Conservation (phyloP, 2,113 vertebrate genomes). For the Psittacus erithacus region DNA sequence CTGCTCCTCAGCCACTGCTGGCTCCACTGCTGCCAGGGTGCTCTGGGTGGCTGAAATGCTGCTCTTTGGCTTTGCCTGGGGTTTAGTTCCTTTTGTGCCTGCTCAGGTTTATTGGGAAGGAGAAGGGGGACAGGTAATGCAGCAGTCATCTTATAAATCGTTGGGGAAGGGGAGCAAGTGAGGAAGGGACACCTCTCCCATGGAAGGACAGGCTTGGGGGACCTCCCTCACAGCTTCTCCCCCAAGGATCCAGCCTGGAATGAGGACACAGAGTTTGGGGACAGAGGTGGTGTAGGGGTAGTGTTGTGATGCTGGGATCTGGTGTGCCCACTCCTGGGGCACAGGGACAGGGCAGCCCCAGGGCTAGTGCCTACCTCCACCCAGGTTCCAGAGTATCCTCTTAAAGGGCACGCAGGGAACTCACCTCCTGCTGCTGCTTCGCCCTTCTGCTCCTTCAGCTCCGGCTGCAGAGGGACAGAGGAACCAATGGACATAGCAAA, state of each 20-base stretch:
- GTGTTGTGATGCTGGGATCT: accelerated
- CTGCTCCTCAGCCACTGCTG: accelerated
- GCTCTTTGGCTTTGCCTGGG: not conserved
- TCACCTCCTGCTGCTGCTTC: not conserved
- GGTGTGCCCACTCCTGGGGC: accelerated
- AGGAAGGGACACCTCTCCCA: not conserved
- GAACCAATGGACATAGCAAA: not conserved
- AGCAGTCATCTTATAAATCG: not conserved
- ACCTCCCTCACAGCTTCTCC: not conserved
- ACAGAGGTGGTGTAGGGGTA: not conserved
- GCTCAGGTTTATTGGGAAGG: not conserved
- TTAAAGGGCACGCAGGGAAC: not conserved
- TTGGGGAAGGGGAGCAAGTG: not conserved
- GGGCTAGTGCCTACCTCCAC: accelerated
- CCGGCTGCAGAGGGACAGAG: not conserved
- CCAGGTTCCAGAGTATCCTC: not conserved
- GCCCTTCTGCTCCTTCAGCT: not conserved
- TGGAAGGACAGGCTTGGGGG: not conserved
- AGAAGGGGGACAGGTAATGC: not conserved
- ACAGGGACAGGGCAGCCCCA: accelerated
- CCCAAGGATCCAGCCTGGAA: not conserved
- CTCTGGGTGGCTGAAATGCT: accelerated
- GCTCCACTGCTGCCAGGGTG: not conserved
- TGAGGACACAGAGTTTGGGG: accelerated
- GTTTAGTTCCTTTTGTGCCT: not conserved